Evolutionary conservation across 2,888 invertebrate genomes (phyloP), one percentile per base, ranked within the genome.

Genomic region (Macaria liturata): DNA sequence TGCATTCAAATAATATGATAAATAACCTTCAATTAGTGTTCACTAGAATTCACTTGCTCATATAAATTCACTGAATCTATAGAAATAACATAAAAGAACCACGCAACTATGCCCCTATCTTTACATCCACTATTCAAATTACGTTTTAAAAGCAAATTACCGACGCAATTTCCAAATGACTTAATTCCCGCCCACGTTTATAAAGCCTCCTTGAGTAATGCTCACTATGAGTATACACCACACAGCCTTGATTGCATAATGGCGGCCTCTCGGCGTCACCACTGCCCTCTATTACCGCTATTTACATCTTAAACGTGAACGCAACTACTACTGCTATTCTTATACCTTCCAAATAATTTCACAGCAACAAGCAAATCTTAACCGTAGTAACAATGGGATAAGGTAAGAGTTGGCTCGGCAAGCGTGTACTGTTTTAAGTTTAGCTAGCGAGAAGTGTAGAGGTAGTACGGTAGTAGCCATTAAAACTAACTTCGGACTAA

Each of bases 401-500:
- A 63, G 59, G 70, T 61, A 57, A 53, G 63, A 62, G 67, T 62
- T 70, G 53, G 53, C 57, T 52, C 32, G 7, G 34, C 49, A 40
- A 39, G 56, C 55, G 55, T 58, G 55, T 42, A 50, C 55, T 57
- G 59, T 62, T 66, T 60, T 61, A 63, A 64, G 67, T 65, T 64
- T 57, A 59, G 64, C 57, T 64, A 67, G 65, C 68, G 68, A 70
- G 69, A 71, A 68, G 70, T 70, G 67, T 42, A 37, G 34, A 4
- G 34, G 42, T 9, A 42, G 9, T n/a, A 42, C 8, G 9, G 42
- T 68, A 71, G 71, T 68, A 64, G 67, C 71, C 71, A 80, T 82
- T 80, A 80, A 79, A 81, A 78, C 79, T 80, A 74, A 78, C 77
- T 73, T 71, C 54, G 61, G 64, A 70, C 74, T 78, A 78, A 76